Conservation (phyloP, 2,888 invertebrate genomes). For the Lycocerus yunnanus region DNA sequence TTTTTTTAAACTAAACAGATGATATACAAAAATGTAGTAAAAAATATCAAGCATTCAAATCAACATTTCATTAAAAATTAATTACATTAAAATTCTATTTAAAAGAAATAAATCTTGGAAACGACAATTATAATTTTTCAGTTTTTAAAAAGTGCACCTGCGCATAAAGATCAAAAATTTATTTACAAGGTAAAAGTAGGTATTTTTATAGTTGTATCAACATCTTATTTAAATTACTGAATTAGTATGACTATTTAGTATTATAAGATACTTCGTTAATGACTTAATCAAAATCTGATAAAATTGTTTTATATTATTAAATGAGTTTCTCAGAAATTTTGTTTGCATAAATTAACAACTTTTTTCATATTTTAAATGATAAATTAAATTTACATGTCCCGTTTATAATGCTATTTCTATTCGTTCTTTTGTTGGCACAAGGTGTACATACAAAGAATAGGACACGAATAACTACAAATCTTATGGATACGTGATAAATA, state of each 20-base stretch:
- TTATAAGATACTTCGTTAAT: background rate
- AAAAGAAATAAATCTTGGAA: background rate
- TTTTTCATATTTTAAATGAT: background rate
- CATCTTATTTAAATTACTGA: conserved; percentile 1
- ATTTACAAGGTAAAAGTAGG: background rate
- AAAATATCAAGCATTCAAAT: background rate
- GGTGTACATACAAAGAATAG: conserved; percentile 29
- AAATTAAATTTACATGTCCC: conserved; percentile 11
- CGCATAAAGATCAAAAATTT: background rate
- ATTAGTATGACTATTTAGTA: background rate
- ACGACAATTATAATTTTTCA: background rate
- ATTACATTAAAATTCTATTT: background rate
- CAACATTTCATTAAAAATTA: conserved; percentile 1
- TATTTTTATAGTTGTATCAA: background rate
- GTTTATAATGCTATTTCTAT: conserved; percentile 15
- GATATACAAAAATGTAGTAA: background rate
- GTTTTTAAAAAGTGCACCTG: background rate
- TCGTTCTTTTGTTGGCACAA: conserved; percentile 27
- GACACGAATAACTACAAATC: conserved; percentile 32
- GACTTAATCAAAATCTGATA: conserved; percentile 5
- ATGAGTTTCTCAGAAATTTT: background rate
- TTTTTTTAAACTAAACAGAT: background rate
- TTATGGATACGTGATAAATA: conserved; percentile 39
- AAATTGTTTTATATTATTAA: background rate
- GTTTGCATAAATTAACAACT: background rate